Base-by-base conservation (phyloP, 2,113 vertebrate species). In the Boleophthalmus pectinirostris region DNA sequence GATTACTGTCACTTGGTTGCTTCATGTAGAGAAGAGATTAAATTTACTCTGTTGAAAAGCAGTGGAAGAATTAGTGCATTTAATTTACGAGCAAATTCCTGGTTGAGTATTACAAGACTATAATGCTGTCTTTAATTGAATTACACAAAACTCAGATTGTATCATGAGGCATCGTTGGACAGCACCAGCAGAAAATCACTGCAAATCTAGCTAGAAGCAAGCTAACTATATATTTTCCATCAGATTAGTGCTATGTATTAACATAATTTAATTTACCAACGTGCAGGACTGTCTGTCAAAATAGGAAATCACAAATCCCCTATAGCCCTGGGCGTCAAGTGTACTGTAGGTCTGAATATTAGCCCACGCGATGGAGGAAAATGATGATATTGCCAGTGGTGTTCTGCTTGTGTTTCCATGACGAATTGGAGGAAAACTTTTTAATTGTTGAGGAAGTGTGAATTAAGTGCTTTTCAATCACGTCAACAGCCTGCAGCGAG, bases 51-150 rank as follows among this genome's bases (percentile, higher is more conserved):
- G 74, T 66, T 68, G 45, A 73, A 56, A 72, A 82, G 57, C 23
- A 66, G 66, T n/a, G 73, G 46, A 78, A 68, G 69, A 84, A 74
- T 80, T 79, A 79, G 70, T 68, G 73, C 11, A 47, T 69, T 80
- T 81, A 73, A 81, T 77, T 82, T 73, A 58, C 54, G 71, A 80
- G 70, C 54, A 61, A 57, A 69, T 74, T 78, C 43, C 72, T 77
- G 61, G 35, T 73, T 64, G 74, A 73, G 73, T 69, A 68, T 79
- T 78, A 73, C 54, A 13, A 65, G 64, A 23, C 65, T 18, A 69
- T 81, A 69, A 77, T 72, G 68, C 58, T 29, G 38, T 66, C 21
- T 83, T 70, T 81, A 82, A 88, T 79, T 75, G 70, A 79, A 80
- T 80, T 74, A 76, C 46, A 54, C 35, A 33, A 69, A 76, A 43